These are phyloP conservation scores for Caenorhabditis wallacei DNA, from an alignment of 2,888 invertebrate species.

Conservation along the genomic window DNA sequence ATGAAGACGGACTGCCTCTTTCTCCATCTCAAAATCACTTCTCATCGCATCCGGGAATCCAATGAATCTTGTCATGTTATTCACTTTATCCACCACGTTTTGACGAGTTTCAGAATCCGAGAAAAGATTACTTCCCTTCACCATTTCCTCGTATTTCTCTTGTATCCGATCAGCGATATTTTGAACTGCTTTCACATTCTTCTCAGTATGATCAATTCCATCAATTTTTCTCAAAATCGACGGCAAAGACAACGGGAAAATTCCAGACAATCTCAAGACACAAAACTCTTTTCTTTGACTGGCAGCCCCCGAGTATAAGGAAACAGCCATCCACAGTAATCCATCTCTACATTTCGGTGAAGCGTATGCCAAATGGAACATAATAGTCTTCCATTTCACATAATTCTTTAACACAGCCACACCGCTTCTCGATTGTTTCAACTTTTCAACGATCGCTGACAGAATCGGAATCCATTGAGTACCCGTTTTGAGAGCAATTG, in stretches of 20 bases:
- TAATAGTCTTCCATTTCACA: conserved; percentile 68
- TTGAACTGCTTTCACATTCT: conserved; percentile 60
- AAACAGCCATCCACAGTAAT: conserved; percentile 55
- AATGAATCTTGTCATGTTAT: conserved; percentile 59
- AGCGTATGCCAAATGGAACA: conserved; percentile 69
- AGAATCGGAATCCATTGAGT: conserved; percentile 65
- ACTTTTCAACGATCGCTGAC: conserved; percentile 54
- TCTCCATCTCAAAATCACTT: conserved; percentile 62
- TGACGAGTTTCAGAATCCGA: conserved; percentile 55
- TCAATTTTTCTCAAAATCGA: conserved; percentile 69
- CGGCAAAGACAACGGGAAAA: conserved; percentile 68
- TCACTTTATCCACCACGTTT: conserved; percentile 65
- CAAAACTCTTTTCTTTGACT: conserved; percentile 72
- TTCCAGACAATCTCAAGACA: conserved; percentile 64
- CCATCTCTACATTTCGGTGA: conserved; percentile 62
- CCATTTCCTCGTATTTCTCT: conserved; percentile 46
- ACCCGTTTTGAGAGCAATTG: conserved; percentile 69
- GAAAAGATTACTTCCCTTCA: conserved; percentile 42
- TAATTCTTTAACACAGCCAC: conserved; percentile 68
- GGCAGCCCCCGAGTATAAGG: conserved; percentile 63
- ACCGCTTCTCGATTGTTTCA: conserved; percentile 49
- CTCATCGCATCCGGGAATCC: conserved; percentile 67
- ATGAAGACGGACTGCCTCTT: conserved; percentile 60
- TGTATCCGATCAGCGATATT: conserved; percentile 64
- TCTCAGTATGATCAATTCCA: conserved; percentile 63